These are phyloP conservation scores for Heterodera filipjevi DNA, from an alignment of 2,888 invertebrate genomes.

Conservation along the genomic window DNA sequence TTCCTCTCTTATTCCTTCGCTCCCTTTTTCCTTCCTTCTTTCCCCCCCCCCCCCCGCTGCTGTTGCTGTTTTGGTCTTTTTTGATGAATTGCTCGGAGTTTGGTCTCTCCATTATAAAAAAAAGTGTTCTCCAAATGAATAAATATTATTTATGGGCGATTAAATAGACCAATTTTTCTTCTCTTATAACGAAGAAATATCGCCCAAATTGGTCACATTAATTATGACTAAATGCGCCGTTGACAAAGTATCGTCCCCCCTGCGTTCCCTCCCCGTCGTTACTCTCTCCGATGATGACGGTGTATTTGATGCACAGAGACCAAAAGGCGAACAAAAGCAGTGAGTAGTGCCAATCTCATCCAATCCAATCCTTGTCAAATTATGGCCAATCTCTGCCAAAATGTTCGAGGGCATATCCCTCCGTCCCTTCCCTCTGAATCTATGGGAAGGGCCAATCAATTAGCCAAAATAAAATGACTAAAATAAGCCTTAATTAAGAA, in stretches of 20 bases:
- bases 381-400: too few species aligned
- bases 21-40: neutral
- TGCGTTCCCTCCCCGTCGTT: neutral
- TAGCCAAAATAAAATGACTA: too few species aligned
- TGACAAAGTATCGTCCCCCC: neutral
- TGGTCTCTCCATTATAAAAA: neutral
- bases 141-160: neutral
- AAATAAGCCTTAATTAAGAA: neutral
- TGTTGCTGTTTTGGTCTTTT: too few species aligned
- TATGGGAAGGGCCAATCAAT: too few species aligned
- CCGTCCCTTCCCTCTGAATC: too few species aligned
- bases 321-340: neutral
- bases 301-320: slow-evolving; percentile 20
- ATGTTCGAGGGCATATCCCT: too few species aligned
- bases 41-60: too few species aligned
- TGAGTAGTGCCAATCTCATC: neutral
- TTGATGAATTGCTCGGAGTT: neutral
- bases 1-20: neutral
- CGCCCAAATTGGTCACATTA: neutral
- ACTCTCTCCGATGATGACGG: slow-evolving; percentile 7
- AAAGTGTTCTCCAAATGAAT: neutral
- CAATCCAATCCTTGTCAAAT: too few species aligned
- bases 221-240: slow-evolving; percentile 5
- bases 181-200: neutral
- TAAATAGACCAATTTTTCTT: too few species aligned